Conservation (phyloP, 2,797 vertebrate species). For the Lycodopsis pacificus region DNA sequence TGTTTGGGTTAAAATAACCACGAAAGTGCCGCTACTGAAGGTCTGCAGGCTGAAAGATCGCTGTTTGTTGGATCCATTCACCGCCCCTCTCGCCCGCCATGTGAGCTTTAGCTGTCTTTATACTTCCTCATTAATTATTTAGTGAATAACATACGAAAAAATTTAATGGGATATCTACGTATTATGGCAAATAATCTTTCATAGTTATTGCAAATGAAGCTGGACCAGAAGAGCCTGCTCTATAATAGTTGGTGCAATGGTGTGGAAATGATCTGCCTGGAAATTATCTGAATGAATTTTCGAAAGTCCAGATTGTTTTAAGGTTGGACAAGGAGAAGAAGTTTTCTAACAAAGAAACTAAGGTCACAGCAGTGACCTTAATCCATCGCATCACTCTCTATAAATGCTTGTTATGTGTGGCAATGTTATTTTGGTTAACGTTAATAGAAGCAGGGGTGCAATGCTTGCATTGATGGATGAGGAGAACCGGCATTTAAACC, state of each 20-base stretch:
- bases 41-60: no score
- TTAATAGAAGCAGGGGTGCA: constrained; percentile 43
- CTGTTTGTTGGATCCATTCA: no score
- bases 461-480: constrained; percentile 61
- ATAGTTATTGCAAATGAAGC: background rate
- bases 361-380: constrained; percentile 22
- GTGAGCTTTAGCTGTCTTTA: no score
- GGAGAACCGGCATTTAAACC: constrained; percentile 53
- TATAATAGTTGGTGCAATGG: constrained; percentile 19
- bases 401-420: constrained; percentile 56
- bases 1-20: no score
- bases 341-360: constrained; percentile 29
- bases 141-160: no score
- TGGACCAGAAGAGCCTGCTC: background rate
- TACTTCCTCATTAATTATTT: no score
- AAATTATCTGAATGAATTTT: constrained; percentile 21
- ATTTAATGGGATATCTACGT: no score
- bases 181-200: background rate
- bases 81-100: no score
- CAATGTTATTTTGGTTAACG: constrained; percentile 67
- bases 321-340: constrained; percentile 8
- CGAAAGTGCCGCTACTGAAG: no score
- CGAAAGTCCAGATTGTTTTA: constrained; percentile 15
- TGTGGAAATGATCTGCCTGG: constrained; percentile 15
- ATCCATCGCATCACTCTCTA: constrained; percentile 43